These are phyloP conservation scores for Sialia sialis DNA, from an alignment of 2,113 vertebrate species.

Conservation along the genomic window DNA sequence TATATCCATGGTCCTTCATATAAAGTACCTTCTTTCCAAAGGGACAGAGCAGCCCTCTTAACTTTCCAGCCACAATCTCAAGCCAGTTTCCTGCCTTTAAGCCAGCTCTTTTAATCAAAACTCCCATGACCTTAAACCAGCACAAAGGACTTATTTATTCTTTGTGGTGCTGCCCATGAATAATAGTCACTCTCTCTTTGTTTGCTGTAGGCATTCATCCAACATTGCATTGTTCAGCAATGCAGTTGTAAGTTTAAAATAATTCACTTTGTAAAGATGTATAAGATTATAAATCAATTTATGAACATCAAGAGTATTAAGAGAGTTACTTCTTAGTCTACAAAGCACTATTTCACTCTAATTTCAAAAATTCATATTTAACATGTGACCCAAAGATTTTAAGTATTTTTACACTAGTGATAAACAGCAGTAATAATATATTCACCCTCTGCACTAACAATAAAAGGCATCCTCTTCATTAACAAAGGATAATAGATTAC, in stretches of 20 bases:
- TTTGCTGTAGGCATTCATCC: neutral
- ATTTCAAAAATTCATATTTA: neutral
- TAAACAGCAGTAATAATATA: neutral
- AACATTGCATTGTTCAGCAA: neutral
- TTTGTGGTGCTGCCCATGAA: neutral
- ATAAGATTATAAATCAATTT: neutral
- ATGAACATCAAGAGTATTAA: neutral
- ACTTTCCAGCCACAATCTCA: neutral
- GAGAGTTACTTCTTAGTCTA: neutral
- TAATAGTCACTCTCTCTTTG: neutral
- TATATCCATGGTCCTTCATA: neutral
- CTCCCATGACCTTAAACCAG: neutral
- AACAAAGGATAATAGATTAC: neutral
- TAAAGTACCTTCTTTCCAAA: neutral
- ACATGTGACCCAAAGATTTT: neutral
- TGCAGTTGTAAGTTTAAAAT: neutral
- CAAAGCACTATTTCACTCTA: neutral
- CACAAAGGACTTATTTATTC: neutral
- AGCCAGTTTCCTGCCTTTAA: neutral
- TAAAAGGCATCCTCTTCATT: neutral
- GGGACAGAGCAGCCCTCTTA: neutral
- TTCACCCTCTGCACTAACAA: neutral
- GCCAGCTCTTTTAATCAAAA: neutral
- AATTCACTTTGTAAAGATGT: neutral
- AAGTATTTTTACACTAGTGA: neutral